Evolutionary conservation across 2,888 invertebrate genomes (phyloP).

Genomic region (Chelonus formosanus): DNA sequence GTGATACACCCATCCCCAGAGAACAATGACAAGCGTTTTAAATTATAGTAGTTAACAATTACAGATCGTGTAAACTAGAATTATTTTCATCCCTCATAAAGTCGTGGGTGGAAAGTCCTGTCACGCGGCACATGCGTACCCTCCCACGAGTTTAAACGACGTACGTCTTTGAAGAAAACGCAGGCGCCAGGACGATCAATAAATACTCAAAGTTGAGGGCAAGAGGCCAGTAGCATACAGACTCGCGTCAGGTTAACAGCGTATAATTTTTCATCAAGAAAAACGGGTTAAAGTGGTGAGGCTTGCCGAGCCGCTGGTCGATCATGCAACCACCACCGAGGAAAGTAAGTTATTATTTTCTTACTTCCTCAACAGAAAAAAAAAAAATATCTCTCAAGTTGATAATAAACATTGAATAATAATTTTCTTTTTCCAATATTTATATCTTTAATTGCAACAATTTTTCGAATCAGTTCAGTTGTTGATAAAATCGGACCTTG

Average conservation of each 20-base stretch:
- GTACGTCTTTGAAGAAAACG: constrained; percentile 45
- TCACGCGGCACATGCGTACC: constrained; percentile 43
- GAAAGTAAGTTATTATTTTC: constrained; percentile 72
- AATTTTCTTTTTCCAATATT: no score
- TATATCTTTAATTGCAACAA: no score
- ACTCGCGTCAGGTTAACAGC: constrained; percentile 56
- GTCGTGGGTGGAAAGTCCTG: constrained; percentile 16
- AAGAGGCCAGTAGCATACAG: constrained; percentile 61
- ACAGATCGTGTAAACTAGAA: neutral
- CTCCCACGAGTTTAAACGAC: constrained; percentile 31
- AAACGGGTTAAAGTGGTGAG: constrained; percentile 51
- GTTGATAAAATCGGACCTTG: no score
- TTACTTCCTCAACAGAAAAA: no score
- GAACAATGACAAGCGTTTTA: no score
- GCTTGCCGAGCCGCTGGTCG: constrained; percentile 57
- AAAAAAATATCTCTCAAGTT: no score
- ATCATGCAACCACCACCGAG: constrained; percentile 87
- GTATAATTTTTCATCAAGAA: constrained; percentile 43
- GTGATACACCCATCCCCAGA: no score
- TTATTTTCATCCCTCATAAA: constrained; percentile 1
- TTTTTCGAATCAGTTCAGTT: no score
- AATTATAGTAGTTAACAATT: neutral
- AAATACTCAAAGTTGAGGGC: constrained; percentile 58
- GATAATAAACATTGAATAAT: no score
- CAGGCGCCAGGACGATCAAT: constrained; percentile 63